A percentile compares a stretch with the other conserved stretches of the same genome.
Evolutionary conservation across 2,797 vertebrate genomes (phyloP).

Genomic region (Psittacula derbiana): DNA sequence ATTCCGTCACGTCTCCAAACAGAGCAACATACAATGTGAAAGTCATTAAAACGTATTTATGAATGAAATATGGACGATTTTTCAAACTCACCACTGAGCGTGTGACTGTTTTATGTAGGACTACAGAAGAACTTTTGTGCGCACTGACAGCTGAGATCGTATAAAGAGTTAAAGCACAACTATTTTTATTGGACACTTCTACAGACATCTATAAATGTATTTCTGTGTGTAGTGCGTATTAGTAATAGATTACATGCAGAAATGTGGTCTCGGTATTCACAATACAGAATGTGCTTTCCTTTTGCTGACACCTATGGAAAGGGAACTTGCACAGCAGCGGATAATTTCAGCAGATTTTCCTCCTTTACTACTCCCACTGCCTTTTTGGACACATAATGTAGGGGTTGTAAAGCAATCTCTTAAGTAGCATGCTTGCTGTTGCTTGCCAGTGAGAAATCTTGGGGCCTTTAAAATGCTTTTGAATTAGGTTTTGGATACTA

Average conservation of each 20-base stretch:
- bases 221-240: neutral
- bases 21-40: neutral
- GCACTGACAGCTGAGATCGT: neutral
- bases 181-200: neutral
- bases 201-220: neutral
- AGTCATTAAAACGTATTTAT: neutral
- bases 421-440: too few relatives aligned
- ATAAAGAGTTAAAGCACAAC: neutral
- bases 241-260: neutral
- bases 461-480: neutral
- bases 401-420: neutral
- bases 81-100: neutral
- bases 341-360: neutral
- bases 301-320: constrained; percentile 18
- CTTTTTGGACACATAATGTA: neutral
- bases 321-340: neutral
- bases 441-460: neutral
- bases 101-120: neutral
- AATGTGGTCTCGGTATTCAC: neutral
- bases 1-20: neutral
- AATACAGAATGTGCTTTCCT: neutral
- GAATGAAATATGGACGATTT: neutral
- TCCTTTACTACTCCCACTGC: neutral
- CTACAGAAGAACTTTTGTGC: neutral
- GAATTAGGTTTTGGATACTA: neutral